Conservation (phyloP, 2,888 invertebrate species). For the Drosophila sordidula region DNA sequence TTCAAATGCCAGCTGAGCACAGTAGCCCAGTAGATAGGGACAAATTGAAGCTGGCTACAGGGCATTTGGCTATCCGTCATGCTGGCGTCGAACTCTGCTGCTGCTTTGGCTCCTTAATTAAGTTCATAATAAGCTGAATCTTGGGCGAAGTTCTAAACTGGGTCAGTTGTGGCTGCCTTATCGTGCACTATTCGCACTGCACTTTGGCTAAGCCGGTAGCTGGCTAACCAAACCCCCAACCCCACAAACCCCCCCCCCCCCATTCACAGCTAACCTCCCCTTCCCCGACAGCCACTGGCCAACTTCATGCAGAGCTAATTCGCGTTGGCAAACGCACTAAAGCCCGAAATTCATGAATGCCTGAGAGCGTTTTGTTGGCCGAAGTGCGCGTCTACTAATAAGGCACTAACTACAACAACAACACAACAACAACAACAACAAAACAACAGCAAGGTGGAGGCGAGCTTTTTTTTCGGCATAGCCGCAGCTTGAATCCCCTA, state of each 20-base stretch:
- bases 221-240: not conserved
- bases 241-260: not conserved
- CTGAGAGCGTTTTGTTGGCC: conserved; percentile 59
- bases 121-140: conserved; percentile 12
- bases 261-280: not conserved
- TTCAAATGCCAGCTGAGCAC: no score
- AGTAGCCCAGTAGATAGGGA: no score
- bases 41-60: no score
- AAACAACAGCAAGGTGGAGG: conserved; percentile 6
- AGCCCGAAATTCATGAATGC: conserved; percentile 70
- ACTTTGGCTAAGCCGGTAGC: not conserved
- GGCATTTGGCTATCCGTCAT: no score
- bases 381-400: conserved; percentile 63
- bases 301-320: conserved; percentile 2
- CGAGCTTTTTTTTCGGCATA: no score
- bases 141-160: conserved; percentile 25
- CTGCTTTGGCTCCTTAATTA: conserved; percentile 32
- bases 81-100: not conserved
- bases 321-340: conserved; percentile 58
- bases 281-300: not conserved
- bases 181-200: conserved; percentile 18
- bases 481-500: no score
- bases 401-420: conserved; percentile 55
- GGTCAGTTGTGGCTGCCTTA: conserved; percentile 21
- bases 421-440: conserved; percentile 27